A percentile compares a stretch with the other conserved stretches of the same genome.
These are phyloP conservation scores for Hydrolagus affinis DNA, from an alignment of 2,113 vertebrate genomes.

Conservation along the genomic window DNA sequence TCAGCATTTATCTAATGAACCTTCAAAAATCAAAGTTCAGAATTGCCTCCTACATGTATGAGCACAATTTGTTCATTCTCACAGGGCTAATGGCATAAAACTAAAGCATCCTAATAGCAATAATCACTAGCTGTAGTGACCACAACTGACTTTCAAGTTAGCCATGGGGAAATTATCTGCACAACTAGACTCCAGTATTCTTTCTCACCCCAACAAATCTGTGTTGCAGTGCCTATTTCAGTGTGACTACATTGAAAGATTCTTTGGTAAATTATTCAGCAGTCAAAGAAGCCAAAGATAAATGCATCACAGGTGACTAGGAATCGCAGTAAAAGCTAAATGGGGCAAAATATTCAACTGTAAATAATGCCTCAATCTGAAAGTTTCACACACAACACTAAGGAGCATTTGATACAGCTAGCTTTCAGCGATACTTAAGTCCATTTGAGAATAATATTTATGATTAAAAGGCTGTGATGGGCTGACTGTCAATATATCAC, in stretches of 20 bases:
- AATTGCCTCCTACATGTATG: conserved; percentile 60
- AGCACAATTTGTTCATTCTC: conserved; percentile 50
- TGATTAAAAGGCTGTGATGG: conserved; percentile 92
- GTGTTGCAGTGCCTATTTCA: conserved; percentile 59
- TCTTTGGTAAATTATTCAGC: conserved; percentile 68
- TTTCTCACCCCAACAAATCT: conserved; percentile 43
- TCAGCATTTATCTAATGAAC: conserved; percentile 97
- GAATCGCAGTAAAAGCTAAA: conserved; percentile 61
- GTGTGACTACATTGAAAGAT: conserved; percentile 62
- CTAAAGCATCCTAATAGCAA: conserved; percentile 39
- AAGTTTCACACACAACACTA: conserved; percentile 83
- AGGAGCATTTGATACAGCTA: conserved; percentile 90
- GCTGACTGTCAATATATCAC: conserved; percentile 74
- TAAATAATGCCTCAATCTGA: conserved; percentile 88
- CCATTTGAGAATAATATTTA: conserved; percentile 89
- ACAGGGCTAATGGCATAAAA: conserved; percentile 39
- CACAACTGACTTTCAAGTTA: conserved; percentile 26
- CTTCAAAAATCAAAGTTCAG: conserved; percentile 81
- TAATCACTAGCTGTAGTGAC: conserved; percentile 36
- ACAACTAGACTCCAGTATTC: conserved; percentile 14
- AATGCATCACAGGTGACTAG: conserved; percentile 47
- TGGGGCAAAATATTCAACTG: conserved; percentile 74
- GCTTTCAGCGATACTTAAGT: conserved; percentile 79
- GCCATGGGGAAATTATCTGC: conserved; percentile 33
- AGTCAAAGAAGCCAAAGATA: conserved; percentile 57